phyloP scores from a whole-genome alignment of 2,888 invertebrate genomes.

The Colostygia pectinataria region DNA sequence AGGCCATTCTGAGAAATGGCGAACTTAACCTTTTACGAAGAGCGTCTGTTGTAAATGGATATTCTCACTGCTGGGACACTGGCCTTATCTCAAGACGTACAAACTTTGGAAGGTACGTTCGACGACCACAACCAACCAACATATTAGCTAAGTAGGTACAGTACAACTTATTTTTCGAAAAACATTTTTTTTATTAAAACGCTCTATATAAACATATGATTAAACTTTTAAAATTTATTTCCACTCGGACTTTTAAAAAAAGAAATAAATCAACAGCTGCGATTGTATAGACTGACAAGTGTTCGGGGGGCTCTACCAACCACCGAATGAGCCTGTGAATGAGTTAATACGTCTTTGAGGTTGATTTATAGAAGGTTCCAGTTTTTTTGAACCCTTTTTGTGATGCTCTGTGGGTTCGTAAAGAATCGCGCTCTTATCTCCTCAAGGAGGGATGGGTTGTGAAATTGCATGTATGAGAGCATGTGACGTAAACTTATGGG shows the following conservation, averaged over 20 bases:
- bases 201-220: no score
- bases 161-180: no score
- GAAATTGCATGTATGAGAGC: slow-evolving; percentile 26
- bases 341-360: slow-evolving; percentile 28
- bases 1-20: not conserved
- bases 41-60: not conserved
- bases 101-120: no score
- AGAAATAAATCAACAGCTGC: no score
- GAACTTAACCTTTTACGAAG: not conserved
- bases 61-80: no score
- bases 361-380: slow-evolving; percentile 30
- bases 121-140: no score
- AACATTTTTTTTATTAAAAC: no score
- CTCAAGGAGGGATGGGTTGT: slow-evolving; percentile 11
- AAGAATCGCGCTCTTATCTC: slow-evolving; percentile 20
- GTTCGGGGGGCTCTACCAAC: slow-evolving; percentile 21
- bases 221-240: no score
- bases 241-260: no score
- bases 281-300: no score
- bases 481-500: slow-evolving; percentile 19
- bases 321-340: slow-evolving; percentile 14
- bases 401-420: slow-evolving; percentile 15
- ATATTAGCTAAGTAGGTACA: no score
- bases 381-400: slow-evolving; percentile 21
- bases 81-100: no score